Evolutionary conservation across 2,113 vertebrate species (phyloP).

Genomic region (Proterorhinus semilunaris): DNA sequence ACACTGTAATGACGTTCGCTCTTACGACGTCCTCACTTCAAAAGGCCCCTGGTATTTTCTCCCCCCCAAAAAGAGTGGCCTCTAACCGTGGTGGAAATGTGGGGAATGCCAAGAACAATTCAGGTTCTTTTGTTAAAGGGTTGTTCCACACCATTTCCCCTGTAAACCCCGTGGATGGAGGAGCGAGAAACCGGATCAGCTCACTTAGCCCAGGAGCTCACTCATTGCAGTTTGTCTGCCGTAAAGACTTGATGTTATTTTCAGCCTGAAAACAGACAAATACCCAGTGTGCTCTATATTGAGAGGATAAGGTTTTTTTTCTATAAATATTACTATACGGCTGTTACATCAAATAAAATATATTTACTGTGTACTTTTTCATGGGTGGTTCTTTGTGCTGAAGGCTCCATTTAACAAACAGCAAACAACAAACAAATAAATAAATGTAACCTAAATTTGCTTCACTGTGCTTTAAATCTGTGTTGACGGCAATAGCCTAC

Average conservation of each 20-base stretch:
- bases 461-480: too few relatives aligned
- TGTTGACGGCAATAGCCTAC: too few relatives aligned
- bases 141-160: slow-evolving; percentile 66
- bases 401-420: too few relatives aligned
- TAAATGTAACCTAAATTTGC: too few relatives aligned
- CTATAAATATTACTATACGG: too few relatives aligned
- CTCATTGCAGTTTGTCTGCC: slow-evolving; percentile 19
- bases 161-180: slow-evolving; percentile 52
- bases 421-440: too few relatives aligned
- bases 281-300: neutral
- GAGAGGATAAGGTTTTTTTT: neutral
- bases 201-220: slow-evolving; percentile 61
- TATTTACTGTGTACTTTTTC: too few relatives aligned
- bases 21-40: neutral
- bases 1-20: neutral
- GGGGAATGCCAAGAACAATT: slow-evolving; percentile 62
- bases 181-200: slow-evolving; percentile 61
- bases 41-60: slow-evolving; percentile 24
- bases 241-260: neutral
- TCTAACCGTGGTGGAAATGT: slow-evolving; percentile 44
- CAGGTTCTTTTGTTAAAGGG: slow-evolving; percentile 59
- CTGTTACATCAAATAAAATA: too few relatives aligned
- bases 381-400: too few relatives aligned
- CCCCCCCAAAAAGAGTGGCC: slow-evolving; percentile 10
- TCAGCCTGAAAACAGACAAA: neutral